Percentiles rank a stretch among this genome's conserved stretches.
These are phyloP conservation scores for Meghimatium bilineatum DNA, from an alignment of 2,888 invertebrate species.

Conservation along the genomic window DNA sequence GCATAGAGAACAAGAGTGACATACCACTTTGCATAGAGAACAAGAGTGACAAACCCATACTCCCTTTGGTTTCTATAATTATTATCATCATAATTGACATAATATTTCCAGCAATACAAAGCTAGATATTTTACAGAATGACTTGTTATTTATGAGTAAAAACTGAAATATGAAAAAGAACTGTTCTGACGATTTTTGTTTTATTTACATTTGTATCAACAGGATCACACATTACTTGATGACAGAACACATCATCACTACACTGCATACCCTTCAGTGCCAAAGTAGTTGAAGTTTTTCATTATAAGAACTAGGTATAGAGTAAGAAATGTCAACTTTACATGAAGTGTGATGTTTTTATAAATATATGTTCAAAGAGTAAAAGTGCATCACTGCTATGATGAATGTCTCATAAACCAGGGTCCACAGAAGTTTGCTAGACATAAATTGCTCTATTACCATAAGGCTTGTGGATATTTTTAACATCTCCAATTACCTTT, in stretches of 20 bases:
- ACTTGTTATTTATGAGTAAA: not conserved
- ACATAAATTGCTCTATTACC: not conserved
- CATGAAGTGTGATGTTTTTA: not conserved
- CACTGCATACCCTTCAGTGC: constrained; percentile 32
- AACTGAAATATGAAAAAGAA: not conserved
- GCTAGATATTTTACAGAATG: not conserved
- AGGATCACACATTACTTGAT: constrained; percentile 43
- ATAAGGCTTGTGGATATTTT: not conserved
- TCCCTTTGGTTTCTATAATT: too few species aligned
- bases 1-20: too few species aligned
- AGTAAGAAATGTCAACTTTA: not conserved
- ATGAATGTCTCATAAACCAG: not conserved
- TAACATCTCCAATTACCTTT: not conserved
- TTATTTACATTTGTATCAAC: not conserved
- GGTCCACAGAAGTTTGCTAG: not conserved
- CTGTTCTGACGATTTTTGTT: not conserved
- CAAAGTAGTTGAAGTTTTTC: constrained; percentile 34
- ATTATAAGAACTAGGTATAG: not conserved
- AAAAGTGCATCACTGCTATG: not conserved
- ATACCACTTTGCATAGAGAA: too few species aligned
- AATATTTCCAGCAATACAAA: not conserved
- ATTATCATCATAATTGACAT: not conserved
- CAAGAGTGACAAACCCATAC: too few species aligned
- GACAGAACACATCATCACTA: constrained; percentile 46
- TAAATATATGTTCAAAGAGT: not conserved